Base-by-base conservation (phyloP, 1,140 invertebrate species). In the Holcopasites calliopsidis region DNA sequence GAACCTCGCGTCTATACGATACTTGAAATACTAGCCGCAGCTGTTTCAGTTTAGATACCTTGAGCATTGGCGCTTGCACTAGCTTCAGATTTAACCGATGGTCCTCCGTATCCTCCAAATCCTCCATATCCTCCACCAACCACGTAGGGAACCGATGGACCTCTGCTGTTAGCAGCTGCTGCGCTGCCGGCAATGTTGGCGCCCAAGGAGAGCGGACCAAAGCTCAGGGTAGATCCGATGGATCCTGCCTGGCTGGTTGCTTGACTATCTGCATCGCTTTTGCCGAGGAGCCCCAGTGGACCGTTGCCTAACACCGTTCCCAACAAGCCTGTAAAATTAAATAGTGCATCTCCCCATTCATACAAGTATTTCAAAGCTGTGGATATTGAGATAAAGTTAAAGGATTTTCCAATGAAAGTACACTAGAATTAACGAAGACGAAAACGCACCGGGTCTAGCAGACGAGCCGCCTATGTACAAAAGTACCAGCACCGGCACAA, bases 401-500 rank as follows among this genome's bases (percentile, higher is more conserved):
- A 44, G 42, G 42, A 7, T 16, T 5, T 61, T 16, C 10, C 0
- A 21, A 31, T 10, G 44, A 2, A 47, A 62, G n/a, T 62, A 2
- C 18, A 3, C 3, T 10, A 21, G 21, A 18, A 10, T 23, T 23
- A n/a, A 71, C 21, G 33, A 40, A 31, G 11, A 8, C 3, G 26
- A 3, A 50, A 72, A 77, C 80, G 86, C 70, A 88, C 88, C 85
- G 62, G 87, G 84, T 42, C 42, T 80, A 0, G 84, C 85, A 3
- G 69, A 70, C 18, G 82, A 82, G 40, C 60, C 54, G 18, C 31
- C 73, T 6, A 84, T 33, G 8, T 85, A 57, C 3, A 88, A 40
- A 13, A 89, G 71, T 68, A 87, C 64, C 80, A 87, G 50, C 26
- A 88, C 60, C 1, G 85, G 82, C 80, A 88, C 83, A 57, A 86